These are phyloP conservation scores for Polyommatus iphigenia DNA, from an alignment of 2,888 invertebrate species.

Conservation along the genomic window DNA sequence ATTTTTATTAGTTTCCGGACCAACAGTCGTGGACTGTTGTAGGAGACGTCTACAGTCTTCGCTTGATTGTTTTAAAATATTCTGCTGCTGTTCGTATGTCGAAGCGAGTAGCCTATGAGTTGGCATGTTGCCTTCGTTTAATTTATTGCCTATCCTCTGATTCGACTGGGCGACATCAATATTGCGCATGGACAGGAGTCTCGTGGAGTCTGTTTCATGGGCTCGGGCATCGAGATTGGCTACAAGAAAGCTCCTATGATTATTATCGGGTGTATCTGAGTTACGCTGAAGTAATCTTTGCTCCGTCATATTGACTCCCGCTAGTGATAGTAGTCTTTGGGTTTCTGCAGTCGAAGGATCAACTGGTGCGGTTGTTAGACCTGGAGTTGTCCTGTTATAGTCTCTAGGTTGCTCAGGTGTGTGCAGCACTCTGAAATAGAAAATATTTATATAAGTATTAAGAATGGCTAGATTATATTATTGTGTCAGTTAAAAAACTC, in stretches of 20 bases:
- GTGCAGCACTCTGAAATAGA: slow-evolving; percentile 68
- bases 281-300: slow-evolving; percentile 77
- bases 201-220: slow-evolving; percentile 68
- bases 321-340: slow-evolving; percentile 72
- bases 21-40: slow-evolving; percentile 80
- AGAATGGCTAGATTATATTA: neutral
- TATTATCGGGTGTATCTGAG: slow-evolving; percentile 72
- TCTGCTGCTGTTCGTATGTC: slow-evolving; percentile 80
- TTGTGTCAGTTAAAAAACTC: neutral
- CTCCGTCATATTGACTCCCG: slow-evolving; percentile 78
- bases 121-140: slow-evolving; percentile 59
- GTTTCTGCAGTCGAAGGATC: slow-evolving; percentile 73
- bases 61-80: slow-evolving; percentile 82
- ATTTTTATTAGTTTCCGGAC: slow-evolving; percentile 64
- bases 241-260: slow-evolving; percentile 75
- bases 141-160: slow-evolving; percentile 67
- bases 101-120: slow-evolving; percentile 73
- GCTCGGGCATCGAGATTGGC: slow-evolving; percentile 64
- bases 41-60: slow-evolving; percentile 85
- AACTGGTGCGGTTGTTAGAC: slow-evolving; percentile 53
- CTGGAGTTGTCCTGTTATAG: slow-evolving; percentile 62
- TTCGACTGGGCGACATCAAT: slow-evolving; percentile 73
- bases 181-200: slow-evolving; percentile 72
- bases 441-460: slow-evolving; percentile 27
- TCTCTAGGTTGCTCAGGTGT: slow-evolving; percentile 69